Evolutionary conservation across 2,113 vertebrate genomes (phyloP), one percentile per base, ranked within the genome.

Genomic region (Dipodomys merriami): DNA sequence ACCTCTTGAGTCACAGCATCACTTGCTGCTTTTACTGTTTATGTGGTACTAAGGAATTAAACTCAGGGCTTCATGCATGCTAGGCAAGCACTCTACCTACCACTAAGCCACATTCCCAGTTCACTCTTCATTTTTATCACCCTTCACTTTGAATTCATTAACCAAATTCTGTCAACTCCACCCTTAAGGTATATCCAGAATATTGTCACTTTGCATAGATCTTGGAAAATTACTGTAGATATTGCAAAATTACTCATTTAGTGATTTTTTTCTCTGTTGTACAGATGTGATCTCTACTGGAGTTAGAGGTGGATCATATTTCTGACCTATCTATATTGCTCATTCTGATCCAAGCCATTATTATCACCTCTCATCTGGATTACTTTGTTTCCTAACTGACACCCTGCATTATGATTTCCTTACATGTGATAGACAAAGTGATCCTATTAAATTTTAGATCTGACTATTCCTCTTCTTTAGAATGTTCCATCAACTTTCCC

Each of bases 371-470:
- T 80, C 25, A 72, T 39, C 16, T 80, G 67, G 30, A 53, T 72
- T 86, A 64, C 49, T 35, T 83, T 82, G n/a, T 46, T 23, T 81
- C n/a, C 22, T 57, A 49, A 44, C n/a, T 74, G 71, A 27, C 81
- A 57, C 27, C 60, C 23, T 84, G 44, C n/a, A 46, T 82, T n/a
- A 92, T 33, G 60, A 62, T 16, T 19, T 80, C 16, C 79, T 91
- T 91, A 72, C 18, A 27, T 49, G 33, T 22, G 57, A 7, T 82
- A 82, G 46, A 60, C 69, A 67, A 60, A 76, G 64, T 88, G 27
- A 44, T 93, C 27, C 78, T 87, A 87, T 82, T 57, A 92, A 88
- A 76, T 19, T 44, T 60, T 83, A 35, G 27, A 93, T 69, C 64
- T 83, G 12, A 78, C 68, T 77, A 49, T 88, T 88, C 23, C 35